These are phyloP conservation scores for Drusus annulatus DNA, from an alignment of 1,140 invertebrate species.

Conservation along the genomic window DNA sequence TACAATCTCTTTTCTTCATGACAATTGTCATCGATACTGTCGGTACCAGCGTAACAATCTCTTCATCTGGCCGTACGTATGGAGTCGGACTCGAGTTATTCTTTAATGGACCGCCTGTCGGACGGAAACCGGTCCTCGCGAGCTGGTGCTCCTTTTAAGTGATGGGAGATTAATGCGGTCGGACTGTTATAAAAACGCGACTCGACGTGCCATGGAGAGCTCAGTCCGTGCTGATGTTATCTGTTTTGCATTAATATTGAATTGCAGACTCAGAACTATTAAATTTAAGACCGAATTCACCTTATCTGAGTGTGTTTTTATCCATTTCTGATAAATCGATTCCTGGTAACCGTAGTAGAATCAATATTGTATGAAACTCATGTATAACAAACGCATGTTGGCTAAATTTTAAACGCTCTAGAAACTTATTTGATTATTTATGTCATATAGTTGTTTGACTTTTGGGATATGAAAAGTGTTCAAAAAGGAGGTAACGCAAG, in stretches of 20 bases:
- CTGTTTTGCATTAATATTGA: constrained; percentile 21
- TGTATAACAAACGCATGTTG: too few relatives aligned
- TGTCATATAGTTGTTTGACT: too few relatives aligned
- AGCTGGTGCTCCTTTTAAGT: constrained; percentile 9
- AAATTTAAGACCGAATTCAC: background rate
- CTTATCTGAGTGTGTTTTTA: background rate
- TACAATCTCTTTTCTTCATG: constrained; percentile 18
- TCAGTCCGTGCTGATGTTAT: constrained; percentile 23
- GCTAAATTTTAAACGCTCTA: too few relatives aligned
- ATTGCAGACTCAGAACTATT: constrained; percentile 6
- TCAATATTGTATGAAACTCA: too few relatives aligned
- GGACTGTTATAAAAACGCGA: constrained; percentile 32
- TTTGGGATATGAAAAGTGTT: too few relatives aligned
- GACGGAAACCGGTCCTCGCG: constrained; percentile 29
- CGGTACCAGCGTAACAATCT: constrained; percentile 2
- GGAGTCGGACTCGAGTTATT: constrained; percentile 13
- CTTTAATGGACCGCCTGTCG: constrained; percentile 32
- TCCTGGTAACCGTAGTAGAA: too few relatives aligned
- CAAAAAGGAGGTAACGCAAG: too few relatives aligned
- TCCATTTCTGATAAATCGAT: too few relatives aligned
- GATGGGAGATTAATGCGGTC: constrained; percentile 32
- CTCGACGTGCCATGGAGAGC: background rate
- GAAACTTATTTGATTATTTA: too few relatives aligned
- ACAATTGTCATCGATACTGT: constrained; percentile 26
- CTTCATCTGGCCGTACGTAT: constrained; percentile 20